Base-by-base conservation (phyloP, 2,888 invertebrate species). In the Zootermopsis nevadensis region DNA sequence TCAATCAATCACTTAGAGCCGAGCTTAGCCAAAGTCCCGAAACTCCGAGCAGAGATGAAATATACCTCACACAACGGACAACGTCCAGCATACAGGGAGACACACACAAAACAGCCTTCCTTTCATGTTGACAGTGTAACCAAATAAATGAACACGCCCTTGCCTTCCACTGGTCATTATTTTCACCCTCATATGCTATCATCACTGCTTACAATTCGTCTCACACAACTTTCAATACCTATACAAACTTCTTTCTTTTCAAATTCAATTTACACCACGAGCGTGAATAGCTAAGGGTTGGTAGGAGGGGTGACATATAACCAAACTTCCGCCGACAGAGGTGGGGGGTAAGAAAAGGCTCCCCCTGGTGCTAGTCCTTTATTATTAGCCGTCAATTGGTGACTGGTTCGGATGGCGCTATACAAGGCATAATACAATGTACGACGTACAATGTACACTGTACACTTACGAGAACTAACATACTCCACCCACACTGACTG, bases 301-400 rank as follows among this genome's bases (percentile, higher is more conserved):
- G 31, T 12, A 15, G 66, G 30, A 66, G 66, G 30, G 27, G 30
- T 66, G 66, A 66, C 66, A 66, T 66, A 27, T n/a, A 66, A n/a
- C 77, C 38, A 35, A 77, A 77, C 55, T 77, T 77, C 77, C 77
- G 77, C 77, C 77, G 77, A 53, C 76, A 76, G 38, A 76, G 76
- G 42, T n/a, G 53, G 19, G 19, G 48, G 48, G 48, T n/a, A 77
- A 77, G 77, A 77, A 77, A 77, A 38, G 77, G 30, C 22, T 48
- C 77, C 53, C 27, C 77, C 53, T 38, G 31, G 33, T 33, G 31
- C 33, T 33, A 22, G 27, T 22, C 77, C 53, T 53, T 77, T 77
- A 53, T 77, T 55, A 69, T 31, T 33, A 33, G 42, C 77, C 22
- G 38, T 77, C 77, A 77, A 55, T 77, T 55, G 77, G 77, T 77